Conservation (phyloP, 2,888 invertebrate genomes). For the Cryptus armator region DNA sequence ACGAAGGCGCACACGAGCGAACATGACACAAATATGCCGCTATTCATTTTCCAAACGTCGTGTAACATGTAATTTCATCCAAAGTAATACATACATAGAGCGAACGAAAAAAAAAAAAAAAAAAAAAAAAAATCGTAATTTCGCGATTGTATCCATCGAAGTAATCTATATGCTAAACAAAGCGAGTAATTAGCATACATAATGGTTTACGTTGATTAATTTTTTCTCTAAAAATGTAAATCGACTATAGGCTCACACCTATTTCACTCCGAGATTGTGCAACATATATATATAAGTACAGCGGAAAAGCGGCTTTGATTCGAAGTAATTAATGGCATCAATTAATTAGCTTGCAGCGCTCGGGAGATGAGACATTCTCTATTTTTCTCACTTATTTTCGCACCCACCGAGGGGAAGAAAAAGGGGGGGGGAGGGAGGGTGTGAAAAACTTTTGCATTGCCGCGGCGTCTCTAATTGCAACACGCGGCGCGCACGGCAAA, state of each 20-base stretch:
- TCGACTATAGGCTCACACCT: background rate
- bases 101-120: background rate
- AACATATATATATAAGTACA: background rate
- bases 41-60: constrained; percentile 4
- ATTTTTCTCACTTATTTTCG: constrained; percentile 31
- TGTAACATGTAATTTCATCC: constrained; percentile 21
- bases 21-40: background rate
- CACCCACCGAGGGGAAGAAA: background rate
- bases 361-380: constrained; percentile 14
- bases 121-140: constrained; percentile 22
- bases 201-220: constrained; percentile 58
- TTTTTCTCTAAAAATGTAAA: constrained; percentile 60
- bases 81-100: background rate
- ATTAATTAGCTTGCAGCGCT: constrained; percentile 49
- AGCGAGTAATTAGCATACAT: constrained; percentile 53
- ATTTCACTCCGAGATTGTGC: background rate
- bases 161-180: constrained; percentile 63
- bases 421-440: background rate
- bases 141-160: constrained; percentile 9
- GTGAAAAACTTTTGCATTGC: constrained; percentile 33
- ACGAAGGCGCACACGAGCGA: constrained; percentile 18
- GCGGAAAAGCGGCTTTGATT: constrained; percentile 31
- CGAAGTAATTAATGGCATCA: constrained; percentile 58
- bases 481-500: constrained; percentile 34
- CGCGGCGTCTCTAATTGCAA: constrained; percentile 46